Evolutionary conservation across 2,888 invertebrate species (phyloP).

Genomic region (Leucophenga montana): DNA sequence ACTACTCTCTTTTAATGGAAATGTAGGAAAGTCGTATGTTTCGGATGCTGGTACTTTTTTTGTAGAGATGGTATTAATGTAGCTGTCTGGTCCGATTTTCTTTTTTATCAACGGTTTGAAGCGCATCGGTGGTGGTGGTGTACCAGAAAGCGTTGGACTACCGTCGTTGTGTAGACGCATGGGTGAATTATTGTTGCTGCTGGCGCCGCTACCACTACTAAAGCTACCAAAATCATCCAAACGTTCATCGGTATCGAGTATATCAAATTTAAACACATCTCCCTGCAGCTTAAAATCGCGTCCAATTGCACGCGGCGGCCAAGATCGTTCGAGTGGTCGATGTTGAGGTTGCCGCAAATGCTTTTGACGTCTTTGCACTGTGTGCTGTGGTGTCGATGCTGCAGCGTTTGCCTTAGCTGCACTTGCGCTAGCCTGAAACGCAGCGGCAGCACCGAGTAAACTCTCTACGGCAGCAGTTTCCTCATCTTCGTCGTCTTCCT

Average conservation of each 20-base stretch:
- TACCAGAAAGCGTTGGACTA: slow-evolving; percentile 36
- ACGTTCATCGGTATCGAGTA: slow-evolving; percentile 85
- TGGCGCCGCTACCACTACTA: slow-evolving; percentile 70
- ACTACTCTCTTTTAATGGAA: slow-evolving; percentile 55
- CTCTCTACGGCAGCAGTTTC: slow-evolving; percentile 67
- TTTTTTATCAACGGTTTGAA: slow-evolving; percentile 78
- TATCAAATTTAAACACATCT: slow-evolving; percentile 87
- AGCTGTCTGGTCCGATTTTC: slow-evolving; percentile 83
- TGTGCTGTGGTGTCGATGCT: slow-evolving; percentile 26
- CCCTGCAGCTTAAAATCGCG: slow-evolving; percentile 77
- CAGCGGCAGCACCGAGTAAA: slow-evolving; percentile 68
- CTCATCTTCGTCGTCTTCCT: slow-evolving; percentile 54
- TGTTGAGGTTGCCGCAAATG: slow-evolving; percentile 74
- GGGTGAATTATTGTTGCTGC: slow-evolving; percentile 64
- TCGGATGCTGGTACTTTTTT: slow-evolving; percentile 72
- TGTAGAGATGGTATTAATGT: slow-evolving; percentile 78
- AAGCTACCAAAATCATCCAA: slow-evolving; percentile 66
- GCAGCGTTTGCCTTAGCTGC: slow-evolving; percentile 23
- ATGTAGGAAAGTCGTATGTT: slow-evolving; percentile 70
- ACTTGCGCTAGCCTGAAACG: slow-evolving; percentile 58
- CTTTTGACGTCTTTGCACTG: slow-evolving; percentile 51
- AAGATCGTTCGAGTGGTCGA: slow-evolving; percentile 83
- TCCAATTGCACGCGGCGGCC: slow-evolving; percentile 78
- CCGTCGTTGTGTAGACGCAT: slow-evolving; percentile 50
- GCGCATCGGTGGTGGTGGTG: slow-evolving; percentile 70